These are phyloP conservation scores for Poeciliopsis presidionis DNA, from an alignment of 2,797 vertebrate species.

Conservation along the genomic window DNA sequence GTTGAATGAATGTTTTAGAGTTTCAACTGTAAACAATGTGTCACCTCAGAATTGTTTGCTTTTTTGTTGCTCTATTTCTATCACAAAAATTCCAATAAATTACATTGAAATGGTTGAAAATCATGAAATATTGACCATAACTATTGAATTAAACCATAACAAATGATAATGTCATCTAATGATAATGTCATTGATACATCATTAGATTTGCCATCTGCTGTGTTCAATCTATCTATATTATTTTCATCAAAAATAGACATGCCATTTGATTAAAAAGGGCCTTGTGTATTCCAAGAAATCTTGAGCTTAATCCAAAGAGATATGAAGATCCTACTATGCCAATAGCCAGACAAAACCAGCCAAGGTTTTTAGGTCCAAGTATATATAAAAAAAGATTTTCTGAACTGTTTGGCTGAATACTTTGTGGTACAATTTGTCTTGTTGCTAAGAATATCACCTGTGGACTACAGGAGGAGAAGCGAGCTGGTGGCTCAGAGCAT, in stretches of 20 bases:
- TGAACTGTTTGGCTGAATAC: constrained; percentile 51
- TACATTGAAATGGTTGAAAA: not conserved
- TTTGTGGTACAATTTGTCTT: constrained; percentile 64
- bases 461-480: constrained; percentile 49
- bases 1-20: not conserved
- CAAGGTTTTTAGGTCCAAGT: not conserved
- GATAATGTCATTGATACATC: not conserved
- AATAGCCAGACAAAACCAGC: not conserved
- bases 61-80: not conserved
- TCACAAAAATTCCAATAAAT: not conserved
- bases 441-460: constrained; percentile 72
- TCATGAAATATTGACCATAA: not conserved
- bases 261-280: not conserved
- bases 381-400: not conserved
- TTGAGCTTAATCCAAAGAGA: not conserved
- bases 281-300: not conserved
- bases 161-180: not conserved
- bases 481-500: constrained; percentile 45
- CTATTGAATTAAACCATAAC: not conserved
- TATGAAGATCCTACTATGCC: not conserved
- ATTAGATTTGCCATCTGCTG: not conserved
- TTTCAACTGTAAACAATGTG: not conserved
- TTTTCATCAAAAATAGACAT: not conserved
- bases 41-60: not conserved
- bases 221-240: not conserved